phyloP scores from a whole-genome alignment of 2,113 vertebrate species.

The Zosterops borbonicus region DNA sequence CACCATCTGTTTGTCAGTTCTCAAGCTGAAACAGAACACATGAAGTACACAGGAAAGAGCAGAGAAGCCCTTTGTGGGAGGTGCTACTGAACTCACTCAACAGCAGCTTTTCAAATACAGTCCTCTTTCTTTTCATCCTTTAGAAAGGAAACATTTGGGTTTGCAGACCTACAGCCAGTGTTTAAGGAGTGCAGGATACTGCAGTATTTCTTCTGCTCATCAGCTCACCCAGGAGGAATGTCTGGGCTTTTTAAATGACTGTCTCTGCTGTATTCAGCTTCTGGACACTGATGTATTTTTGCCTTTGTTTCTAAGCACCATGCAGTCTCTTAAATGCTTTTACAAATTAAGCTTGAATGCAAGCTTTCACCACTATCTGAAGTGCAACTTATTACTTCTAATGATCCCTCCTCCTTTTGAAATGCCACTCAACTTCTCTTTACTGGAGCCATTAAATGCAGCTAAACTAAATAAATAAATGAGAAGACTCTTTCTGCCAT shows the following conservation, averaged over 20 bases:
- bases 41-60: not conserved
- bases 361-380: not conserved
- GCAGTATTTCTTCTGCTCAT: not conserved
- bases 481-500: not conserved
- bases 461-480: conserved; percentile 22
- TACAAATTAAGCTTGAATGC: conserved; percentile 28
- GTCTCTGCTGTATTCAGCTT: not conserved
- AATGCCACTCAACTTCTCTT: conserved; percentile 36
- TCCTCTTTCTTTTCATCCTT: not conserved
- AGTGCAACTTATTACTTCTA: not conserved
- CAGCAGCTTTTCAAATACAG: not conserved
- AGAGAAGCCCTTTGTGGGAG: not conserved
- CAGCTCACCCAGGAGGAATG: not conserved
- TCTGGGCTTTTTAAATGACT: not conserved
- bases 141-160: not conserved
- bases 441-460: not conserved
- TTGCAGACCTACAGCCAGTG: not conserved
- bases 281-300: not conserved
- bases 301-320: not conserved
- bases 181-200: not conserved
- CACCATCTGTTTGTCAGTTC: not conserved
- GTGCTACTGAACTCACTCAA: not conserved
- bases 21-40: not conserved
- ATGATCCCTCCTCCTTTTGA: conserved; percentile 28
- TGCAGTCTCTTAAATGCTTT: not conserved